Conservation (phyloP, 2,113 vertebrate species). For the Chionodraco myersi region DNA sequence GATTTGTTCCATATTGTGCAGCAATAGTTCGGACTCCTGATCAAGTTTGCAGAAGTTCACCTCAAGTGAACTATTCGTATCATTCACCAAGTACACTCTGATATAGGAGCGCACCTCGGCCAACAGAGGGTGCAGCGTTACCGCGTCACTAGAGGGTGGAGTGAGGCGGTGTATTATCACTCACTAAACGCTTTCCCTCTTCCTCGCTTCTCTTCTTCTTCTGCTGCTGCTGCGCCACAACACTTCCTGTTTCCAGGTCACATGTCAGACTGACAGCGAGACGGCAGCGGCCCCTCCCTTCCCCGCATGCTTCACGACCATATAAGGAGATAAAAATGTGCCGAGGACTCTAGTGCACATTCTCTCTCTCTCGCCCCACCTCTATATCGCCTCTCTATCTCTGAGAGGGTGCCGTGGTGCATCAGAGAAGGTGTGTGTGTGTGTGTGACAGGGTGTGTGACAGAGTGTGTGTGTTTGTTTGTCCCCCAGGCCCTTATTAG, state of each 20-base stretch:
- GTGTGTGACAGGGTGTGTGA: neutral
- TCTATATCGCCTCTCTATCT: neutral
- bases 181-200: slow-evolving; percentile 12
- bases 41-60: neutral
- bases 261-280: slow-evolving; percentile 66
- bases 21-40: neutral
- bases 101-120: neutral
- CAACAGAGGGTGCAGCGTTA: slow-evolving; percentile 58
- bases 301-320: slow-evolving; percentile 69
- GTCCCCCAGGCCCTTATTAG: slow-evolving; percentile 61
- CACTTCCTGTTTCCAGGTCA: slow-evolving; percentile 83
- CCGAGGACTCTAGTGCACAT: slow-evolving; percentile 32
- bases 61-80: neutral
- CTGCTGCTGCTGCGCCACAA: slow-evolving; percentile 24
- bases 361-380: slow-evolving; percentile 20
- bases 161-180: neutral
- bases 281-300: slow-evolving; percentile 41
- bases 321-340: slow-evolving; percentile 83
- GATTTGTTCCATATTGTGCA: no score
- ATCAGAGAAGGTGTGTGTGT: neutral
- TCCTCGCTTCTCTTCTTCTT: slow-evolving; percentile 50
- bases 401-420: neutral
- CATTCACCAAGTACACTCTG: neutral
- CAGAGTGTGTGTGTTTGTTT: neutral
- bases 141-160: slow-evolving; percentile 22